phyloP scores from a whole-genome alignment of 64 coral and sea anemone genomes.

The Cladopsammia gracilis region DNA sequence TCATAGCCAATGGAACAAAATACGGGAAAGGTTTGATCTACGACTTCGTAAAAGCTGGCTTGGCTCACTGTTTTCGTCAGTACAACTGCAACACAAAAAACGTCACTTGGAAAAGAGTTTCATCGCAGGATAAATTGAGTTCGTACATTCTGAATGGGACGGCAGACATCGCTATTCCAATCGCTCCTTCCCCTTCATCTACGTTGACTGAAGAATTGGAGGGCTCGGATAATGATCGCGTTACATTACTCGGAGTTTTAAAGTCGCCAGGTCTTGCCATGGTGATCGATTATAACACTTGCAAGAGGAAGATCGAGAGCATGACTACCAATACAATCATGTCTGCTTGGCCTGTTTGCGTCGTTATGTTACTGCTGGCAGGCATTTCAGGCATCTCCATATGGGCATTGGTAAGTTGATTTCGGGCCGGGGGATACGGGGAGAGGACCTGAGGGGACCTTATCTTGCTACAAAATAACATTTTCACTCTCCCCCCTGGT shows the following conservation, averaged over 20 bases:
- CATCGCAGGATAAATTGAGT: neutral
- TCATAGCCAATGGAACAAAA: neutral
- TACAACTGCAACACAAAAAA: neutral
- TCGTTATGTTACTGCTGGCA: conserved; percentile 32
- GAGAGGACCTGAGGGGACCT: no score
- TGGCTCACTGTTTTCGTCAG: neutral
- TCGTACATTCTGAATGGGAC: neutral
- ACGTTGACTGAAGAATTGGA: neutral
- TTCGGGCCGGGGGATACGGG: no score
- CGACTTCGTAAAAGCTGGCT: neutral
- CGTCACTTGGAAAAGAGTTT: neutral
- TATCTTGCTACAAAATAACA: no score
- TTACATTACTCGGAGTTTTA: neutral
- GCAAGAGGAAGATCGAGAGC: neutral
- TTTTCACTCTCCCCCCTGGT: no score
- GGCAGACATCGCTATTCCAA: conserved; percentile 13
- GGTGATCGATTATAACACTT: conserved; percentile 33
- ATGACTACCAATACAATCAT: conserved; percentile 12
- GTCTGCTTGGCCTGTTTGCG: conserved; percentile 37
- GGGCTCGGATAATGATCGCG: neutral
- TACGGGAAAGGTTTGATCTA: neutral
- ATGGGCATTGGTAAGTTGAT: conserved; percentile 41
- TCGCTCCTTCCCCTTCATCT: neutral
- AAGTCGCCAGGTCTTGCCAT: conserved; percentile 33
- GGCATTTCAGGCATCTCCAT: conserved; percentile 50